A percentile compares a stretch with the other conserved stretches of the same genome.
phyloP scores from a whole-genome alignment of 2,888 invertebrate genomes.

The Liposcelis brunnea region DNA sequence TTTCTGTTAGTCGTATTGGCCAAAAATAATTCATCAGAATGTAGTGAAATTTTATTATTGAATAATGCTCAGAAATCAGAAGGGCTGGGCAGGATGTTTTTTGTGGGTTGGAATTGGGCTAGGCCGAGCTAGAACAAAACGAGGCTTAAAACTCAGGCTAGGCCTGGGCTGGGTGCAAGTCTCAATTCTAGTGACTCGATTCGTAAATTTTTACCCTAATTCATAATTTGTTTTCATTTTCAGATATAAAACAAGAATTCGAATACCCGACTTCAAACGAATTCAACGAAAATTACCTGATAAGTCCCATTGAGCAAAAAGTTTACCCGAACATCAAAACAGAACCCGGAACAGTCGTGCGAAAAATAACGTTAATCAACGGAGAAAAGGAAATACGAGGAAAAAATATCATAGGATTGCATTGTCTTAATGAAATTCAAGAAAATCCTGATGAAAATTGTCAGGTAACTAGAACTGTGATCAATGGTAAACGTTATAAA shows the following conservation, averaged over 20 bases:
- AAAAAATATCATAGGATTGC: constrained; percentile 1
- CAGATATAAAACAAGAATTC: constrained; percentile 1
- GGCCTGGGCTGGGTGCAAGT: too few relatives aligned
- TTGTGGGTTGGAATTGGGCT: too few relatives aligned
- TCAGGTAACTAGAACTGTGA: constrained; percentile 3
- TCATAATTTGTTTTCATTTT: constrained; percentile 1
- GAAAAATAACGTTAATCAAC: not conserved
- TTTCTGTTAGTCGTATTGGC: too few relatives aligned
- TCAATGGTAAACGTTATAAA: constrained; percentile 4
- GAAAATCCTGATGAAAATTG: constrained; percentile 6
- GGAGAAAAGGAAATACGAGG: constrained; percentile 2
- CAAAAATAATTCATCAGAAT: too few relatives aligned
- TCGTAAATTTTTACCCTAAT: constrained; percentile 14
- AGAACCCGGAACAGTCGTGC: too few relatives aligned
- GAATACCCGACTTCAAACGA: not conserved
- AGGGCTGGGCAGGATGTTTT: too few relatives aligned
- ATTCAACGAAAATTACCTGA: constrained; percentile 3
- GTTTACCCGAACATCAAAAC: too few relatives aligned
- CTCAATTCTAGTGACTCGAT: too few relatives aligned
- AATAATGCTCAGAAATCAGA: too few relatives aligned
- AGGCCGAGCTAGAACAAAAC: too few relatives aligned
- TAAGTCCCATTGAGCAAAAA: not conserved
- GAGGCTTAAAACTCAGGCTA: too few relatives aligned
- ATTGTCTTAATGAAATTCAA: not conserved
- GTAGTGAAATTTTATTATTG: too few relatives aligned